These are phyloP conservation scores for Gymnarchus niloticus DNA, from an alignment of 2,113 vertebrate genomes.

Conservation along the genomic window DNA sequence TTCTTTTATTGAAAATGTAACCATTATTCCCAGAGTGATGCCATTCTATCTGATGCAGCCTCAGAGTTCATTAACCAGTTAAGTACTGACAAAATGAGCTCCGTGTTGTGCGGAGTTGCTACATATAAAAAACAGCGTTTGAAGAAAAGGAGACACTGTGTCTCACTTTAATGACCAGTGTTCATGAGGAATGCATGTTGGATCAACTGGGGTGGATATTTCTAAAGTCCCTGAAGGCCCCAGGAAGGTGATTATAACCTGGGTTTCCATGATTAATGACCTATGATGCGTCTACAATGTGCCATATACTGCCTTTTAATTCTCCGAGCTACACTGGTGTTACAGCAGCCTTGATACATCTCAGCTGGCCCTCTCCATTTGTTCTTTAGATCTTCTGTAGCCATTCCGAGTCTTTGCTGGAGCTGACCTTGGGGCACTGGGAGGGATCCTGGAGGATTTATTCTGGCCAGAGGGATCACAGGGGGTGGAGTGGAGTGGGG, in stretches of 20 bases:
- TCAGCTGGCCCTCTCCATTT: background rate
- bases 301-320: background rate
- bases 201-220: background rate
- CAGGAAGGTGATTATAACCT: background rate
- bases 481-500: background rate
- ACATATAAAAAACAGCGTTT: slow-evolving; percentile 10
- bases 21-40: background rate
- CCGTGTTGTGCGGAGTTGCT: background rate
- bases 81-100: slow-evolving; percentile 21
- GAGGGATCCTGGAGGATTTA: background rate
- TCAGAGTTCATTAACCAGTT: slow-evolving; percentile 18
- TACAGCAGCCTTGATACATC: background rate
- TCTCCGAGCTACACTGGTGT: background rate
- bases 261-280: background rate
- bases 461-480: background rate
- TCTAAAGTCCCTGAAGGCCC: background rate
- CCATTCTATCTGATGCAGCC: background rate
- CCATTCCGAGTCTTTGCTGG: background rate
- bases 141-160: background rate
- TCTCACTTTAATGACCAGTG: background rate
- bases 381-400: background rate
- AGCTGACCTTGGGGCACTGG: background rate
- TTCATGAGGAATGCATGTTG: background rate
- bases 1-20: background rate
- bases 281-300: background rate